These are phyloP conservation scores for Cistogaster globosa DNA, from an alignment of 2,888 invertebrate genomes.

Conservation along the genomic window DNA sequence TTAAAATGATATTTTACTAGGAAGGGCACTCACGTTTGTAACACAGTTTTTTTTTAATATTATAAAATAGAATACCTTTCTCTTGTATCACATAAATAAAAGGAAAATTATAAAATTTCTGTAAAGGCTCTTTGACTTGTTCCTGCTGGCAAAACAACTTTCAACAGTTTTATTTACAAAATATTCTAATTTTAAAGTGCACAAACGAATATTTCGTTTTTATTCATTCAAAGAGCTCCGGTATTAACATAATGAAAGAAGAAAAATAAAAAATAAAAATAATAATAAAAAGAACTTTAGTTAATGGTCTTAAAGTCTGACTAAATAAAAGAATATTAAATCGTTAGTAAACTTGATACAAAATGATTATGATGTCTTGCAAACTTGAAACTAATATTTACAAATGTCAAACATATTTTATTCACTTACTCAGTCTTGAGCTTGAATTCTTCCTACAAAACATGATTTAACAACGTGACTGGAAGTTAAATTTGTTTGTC, in stretches of 20 bases:
- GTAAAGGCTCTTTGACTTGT: conserved; percentile 28
- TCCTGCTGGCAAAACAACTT: conserved; percentile 9
- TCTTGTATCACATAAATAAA: neutral
- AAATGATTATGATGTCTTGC: conserved; percentile 19
- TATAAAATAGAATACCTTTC: no score
- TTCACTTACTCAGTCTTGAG: conserved; percentile 1
- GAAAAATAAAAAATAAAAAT: neutral
- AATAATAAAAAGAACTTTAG: conserved; percentile 54
- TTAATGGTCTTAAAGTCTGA: conserved; percentile 48
- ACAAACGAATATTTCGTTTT: neutral
- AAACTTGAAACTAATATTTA: conserved; percentile 44
- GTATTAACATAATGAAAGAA: conserved; percentile 41
- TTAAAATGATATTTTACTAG: no score
- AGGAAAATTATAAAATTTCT: neutral
- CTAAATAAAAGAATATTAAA: neutral
- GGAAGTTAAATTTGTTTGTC: conserved; percentile 19
- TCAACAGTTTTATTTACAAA: no score
- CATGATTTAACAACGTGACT: conserved; percentile 40
- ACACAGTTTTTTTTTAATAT: neutral
- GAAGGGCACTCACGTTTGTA: conserved; percentile 31
- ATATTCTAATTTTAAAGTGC: no score
- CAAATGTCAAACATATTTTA: conserved; percentile 53
- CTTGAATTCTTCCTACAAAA: conserved; percentile 1
- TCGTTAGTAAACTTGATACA: neutral
- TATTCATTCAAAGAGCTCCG: conserved; percentile 51